Percentiles rank a stretch among this genome's conserved stretches.
Conservation (phyloP, 2,888 invertebrate genomes). For the Homarus gammarus region DNA sequence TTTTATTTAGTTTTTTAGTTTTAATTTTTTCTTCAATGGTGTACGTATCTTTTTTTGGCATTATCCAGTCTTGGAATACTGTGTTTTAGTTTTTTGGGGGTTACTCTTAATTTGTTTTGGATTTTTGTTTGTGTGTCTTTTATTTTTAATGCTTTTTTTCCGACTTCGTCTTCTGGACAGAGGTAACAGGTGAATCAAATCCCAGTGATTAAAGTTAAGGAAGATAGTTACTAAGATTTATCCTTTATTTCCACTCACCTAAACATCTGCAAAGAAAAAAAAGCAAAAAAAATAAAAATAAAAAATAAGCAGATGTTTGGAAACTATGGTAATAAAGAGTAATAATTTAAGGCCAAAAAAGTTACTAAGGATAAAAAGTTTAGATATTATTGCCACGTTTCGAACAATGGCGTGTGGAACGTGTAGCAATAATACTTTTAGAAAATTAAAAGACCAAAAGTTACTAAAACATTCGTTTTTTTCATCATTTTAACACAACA, state of each 20-base stretch:
- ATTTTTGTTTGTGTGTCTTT: background rate
- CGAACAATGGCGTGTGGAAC: background rate
- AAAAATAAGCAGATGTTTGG: too few relatives aligned
- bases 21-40: too few relatives aligned
- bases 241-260: background rate
- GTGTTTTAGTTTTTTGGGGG: too few relatives aligned
- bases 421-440: background rate
- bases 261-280: background rate
- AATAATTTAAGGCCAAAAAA: background rate
- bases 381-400: background rate
- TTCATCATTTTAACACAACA: slow-evolving; percentile 19
- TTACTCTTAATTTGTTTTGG: background rate
- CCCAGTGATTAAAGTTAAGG: slow-evolving; percentile 34
- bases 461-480: background rate
- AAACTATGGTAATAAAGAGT: too few relatives aligned
- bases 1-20: too few relatives aligned
- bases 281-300: too few relatives aligned
- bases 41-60: too few relatives aligned
- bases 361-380: background rate
- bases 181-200: background rate
- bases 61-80: too few relatives aligned
- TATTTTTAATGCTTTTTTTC: background rate
- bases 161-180: slow-evolving; percentile 1
- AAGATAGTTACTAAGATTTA: slow-evolving; percentile 6
- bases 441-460: too few relatives aligned